phyloP scores from a whole-genome alignment of 2,797 vertebrate species.

The Ptychadena robeensis region DNA sequence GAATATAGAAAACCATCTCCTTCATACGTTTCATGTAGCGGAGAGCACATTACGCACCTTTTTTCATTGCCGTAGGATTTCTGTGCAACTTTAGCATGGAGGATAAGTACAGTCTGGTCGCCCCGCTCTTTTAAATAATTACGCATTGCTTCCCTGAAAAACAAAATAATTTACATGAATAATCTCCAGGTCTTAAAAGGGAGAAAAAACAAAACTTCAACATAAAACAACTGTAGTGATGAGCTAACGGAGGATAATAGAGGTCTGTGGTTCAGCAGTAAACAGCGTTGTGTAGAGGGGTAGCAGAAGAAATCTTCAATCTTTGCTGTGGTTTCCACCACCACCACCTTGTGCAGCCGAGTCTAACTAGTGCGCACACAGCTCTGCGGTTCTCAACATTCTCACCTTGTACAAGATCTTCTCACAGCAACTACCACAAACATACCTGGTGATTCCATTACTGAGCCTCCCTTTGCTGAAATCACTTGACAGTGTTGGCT shows the following conservation, averaged over 20 bases:
- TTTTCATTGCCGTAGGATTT: constrained; percentile 98
- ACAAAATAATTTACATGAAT: constrained; percentile 1
- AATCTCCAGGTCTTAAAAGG: not conserved
- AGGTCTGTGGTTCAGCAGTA: not conserved
- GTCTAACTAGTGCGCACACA: not conserved
- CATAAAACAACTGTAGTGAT: not conserved
- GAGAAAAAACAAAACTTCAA: not conserved
- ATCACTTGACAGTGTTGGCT: too few relatives aligned
- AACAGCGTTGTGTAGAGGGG: not conserved
- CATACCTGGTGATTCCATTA: not conserved
- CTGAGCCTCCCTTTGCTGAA: too few relatives aligned
- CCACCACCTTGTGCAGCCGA: constrained; percentile 19
- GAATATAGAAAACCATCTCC: too few relatives aligned
- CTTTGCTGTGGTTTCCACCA: constrained; percentile 41
- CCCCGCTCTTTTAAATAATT: constrained; percentile 98
- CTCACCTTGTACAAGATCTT: constrained; percentile 30
- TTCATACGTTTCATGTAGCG: too few relatives aligned
- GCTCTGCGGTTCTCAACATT: not conserved
- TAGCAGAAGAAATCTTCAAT: constrained; percentile 2
- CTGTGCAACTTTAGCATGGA: constrained; percentile 98
- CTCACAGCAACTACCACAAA: constrained; percentile 19
- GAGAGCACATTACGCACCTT: constrained; percentile 76
- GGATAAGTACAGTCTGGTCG: constrained; percentile 98
- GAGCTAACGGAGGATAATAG: not conserved
- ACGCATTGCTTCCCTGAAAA: constrained; percentile 94